Evolutionary conservation across 2,888 invertebrate genomes (phyloP).

Genomic region (Tortrix viridana): DNA sequence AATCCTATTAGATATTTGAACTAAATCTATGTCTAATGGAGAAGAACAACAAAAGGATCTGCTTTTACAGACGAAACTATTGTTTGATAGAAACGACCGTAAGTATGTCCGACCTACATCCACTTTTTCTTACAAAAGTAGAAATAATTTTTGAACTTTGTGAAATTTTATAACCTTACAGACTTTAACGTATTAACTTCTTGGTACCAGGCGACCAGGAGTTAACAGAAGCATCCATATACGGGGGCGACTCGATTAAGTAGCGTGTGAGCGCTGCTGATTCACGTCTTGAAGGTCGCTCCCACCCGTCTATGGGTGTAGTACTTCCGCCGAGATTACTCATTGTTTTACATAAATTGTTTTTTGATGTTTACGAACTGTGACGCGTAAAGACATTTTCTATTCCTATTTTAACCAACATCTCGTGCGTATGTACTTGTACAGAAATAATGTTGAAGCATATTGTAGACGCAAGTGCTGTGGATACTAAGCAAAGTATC

Average conservation of each 20-base stretch:
- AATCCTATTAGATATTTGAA: no score
- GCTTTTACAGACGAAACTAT: no score
- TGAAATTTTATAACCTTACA: no score
- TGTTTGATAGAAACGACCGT: no score
- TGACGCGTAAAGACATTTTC: conserved; percentile 17
- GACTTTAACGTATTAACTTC: background rate
- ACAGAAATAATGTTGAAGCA: no score
- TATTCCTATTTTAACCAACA: conserved; percentile 10
- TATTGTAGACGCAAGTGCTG: no score
- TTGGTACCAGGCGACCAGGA: conserved; percentile 44
- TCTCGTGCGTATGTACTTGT: background rate
- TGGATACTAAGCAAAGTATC: no score
- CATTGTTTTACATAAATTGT: conserved; percentile 50
- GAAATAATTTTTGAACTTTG: no score
- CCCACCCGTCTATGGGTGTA: conserved; percentile 51
- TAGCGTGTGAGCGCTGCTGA: conserved; percentile 51
- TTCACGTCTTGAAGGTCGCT: conserved; percentile 67
- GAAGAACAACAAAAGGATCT: no score
- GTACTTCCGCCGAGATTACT: conserved; percentile 58
- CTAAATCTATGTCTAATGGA: no score
- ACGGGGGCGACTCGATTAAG: conserved; percentile 52
- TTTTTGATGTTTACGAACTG: conserved; percentile 23
- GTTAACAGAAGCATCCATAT: conserved; percentile 54
- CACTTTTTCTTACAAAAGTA: no score
- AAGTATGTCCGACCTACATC: no score